phyloP scores from a whole-genome alignment of 2,888 invertebrate genomes.

The Ypsolopha sequella region DNA sequence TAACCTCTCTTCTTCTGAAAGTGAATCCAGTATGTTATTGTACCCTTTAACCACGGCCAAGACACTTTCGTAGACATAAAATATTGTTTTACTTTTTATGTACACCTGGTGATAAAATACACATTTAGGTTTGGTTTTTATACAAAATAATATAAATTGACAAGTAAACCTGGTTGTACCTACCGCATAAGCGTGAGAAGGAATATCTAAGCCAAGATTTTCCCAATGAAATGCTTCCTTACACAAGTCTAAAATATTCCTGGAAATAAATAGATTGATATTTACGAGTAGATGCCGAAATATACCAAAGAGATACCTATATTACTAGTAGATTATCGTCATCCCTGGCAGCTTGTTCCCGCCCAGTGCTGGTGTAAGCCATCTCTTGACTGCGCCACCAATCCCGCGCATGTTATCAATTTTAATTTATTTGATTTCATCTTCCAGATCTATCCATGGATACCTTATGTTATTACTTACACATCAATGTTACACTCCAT shows the following conservation, averaged over 20 bases:
- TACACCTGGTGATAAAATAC: constrained; percentile 54
- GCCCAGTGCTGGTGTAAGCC: too few species aligned
- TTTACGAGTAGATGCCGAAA: too few species aligned
- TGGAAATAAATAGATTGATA: constrained; percentile 25
- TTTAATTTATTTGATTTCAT: not conserved
- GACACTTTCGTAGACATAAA: constrained; percentile 78
- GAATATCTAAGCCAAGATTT: constrained; percentile 76
- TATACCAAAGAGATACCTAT: too few species aligned
- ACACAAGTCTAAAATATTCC: constrained; percentile 76
- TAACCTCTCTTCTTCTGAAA: constrained; percentile 81
- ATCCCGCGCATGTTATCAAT: too few species aligned
- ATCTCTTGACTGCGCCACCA: too few species aligned
- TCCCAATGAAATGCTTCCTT: constrained; percentile 83
- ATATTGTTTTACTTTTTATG: constrained; percentile 67
- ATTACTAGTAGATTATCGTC: too few species aligned
- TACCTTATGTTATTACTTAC: constrained; percentile 36
- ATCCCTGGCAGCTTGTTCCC: too few species aligned
- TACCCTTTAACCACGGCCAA: constrained; percentile 80
- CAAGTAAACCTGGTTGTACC: not conserved
- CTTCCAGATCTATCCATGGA: not conserved
- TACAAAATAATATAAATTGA: constrained; percentile 4
- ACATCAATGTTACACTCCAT: constrained; percentile 86
- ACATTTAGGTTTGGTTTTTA: not conserved
- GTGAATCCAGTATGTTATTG: constrained; percentile 80
- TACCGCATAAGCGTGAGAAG: constrained; percentile 74